Evolutionary conservation across 2,888 invertebrate genomes (phyloP), one percentile per base, ranked within the genome.

Genomic region (Clostera curtula): DNA sequence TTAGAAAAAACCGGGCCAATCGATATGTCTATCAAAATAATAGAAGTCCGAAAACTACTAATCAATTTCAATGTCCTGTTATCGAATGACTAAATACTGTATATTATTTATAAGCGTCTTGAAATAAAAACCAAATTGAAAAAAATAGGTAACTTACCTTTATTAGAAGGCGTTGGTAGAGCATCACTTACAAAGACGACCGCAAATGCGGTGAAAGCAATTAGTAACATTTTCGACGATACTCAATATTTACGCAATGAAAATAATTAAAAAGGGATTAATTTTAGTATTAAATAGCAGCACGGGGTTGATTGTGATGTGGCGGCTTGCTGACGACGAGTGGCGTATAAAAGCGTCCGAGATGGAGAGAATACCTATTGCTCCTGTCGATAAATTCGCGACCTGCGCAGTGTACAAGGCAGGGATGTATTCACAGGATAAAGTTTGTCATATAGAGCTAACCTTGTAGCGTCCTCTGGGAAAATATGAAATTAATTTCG

Each of bases 321-420:
- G 59, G 49, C 62, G 58, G 66, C 67, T 61, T 59, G 65, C 68
- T 41, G 58, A 48, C 65, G 61, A 54, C 73, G 65, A 79, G 71
- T 75, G 75, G 45, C 72, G 74, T 53, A 53, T 63, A 59, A 49
- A 43, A 37, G 59, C 61, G 66, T 56, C 53, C 49, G 57, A 56
- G 52, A 57, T 58, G 59, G 60, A 64, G 60, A 67, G 67, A 63
- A 63, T 60, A 65, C 63, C 57, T 50, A 54, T 54, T 47, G 66
- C 59, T 63, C 59, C 57, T 70, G 77, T 83, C 83, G 73, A 83
- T 83, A 83, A 75, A 67, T 73, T 73, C 55, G 73, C 67, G 73
- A 75, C 83, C 73, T 83, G 83, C 83, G 83, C 83, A 82, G 62
- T 80, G 59, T 37, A 44, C 43, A 31, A 28, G 19, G 49, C 77